Evolutionary conservation across 2,797 vertebrate genomes (phyloP).

Genomic region (Hipposideros larvatus): DNA sequence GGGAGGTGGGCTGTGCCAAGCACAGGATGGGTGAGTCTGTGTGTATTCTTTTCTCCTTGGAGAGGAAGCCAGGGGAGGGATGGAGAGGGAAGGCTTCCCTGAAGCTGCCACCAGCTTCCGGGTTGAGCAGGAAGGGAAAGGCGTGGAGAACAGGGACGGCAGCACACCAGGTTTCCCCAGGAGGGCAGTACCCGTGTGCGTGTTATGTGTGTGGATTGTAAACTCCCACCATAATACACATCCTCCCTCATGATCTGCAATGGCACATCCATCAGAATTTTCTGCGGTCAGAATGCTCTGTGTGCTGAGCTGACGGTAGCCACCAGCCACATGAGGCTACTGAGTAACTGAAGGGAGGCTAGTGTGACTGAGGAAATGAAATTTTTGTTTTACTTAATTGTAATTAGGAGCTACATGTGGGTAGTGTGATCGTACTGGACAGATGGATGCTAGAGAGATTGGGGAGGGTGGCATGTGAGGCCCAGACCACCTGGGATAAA

Average conservation of each 20-base stretch:
- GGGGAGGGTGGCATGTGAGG: neutral
- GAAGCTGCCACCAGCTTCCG: neutral
- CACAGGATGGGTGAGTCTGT: fast-evolving
- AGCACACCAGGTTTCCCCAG: fast-evolving
- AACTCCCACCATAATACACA: fast-evolving
- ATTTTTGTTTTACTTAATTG: neutral
- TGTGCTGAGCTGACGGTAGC: neutral
- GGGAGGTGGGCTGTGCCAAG: neutral
- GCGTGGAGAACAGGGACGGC: fast-evolving
- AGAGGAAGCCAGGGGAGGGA: neutral
- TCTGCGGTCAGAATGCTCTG: neutral
- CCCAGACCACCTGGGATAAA: neutral
- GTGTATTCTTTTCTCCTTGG: neutral
- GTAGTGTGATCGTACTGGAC: too few species aligned
- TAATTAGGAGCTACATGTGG: neutral
- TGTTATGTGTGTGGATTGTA: neutral
- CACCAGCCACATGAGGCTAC: neutral
- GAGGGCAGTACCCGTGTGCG: fast-evolving
- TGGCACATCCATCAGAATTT: neutral
- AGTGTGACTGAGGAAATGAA: neutral
- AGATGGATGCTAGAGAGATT: fast-evolving
- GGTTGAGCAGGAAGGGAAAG: neutral
- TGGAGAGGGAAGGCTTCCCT: neutral
- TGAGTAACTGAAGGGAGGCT: neutral
- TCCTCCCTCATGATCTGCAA: neutral